These are phyloP conservation scores for Eulemur rubriventer DNA, from an alignment of 2,797 vertebrate species.

Conservation along the genomic window DNA sequence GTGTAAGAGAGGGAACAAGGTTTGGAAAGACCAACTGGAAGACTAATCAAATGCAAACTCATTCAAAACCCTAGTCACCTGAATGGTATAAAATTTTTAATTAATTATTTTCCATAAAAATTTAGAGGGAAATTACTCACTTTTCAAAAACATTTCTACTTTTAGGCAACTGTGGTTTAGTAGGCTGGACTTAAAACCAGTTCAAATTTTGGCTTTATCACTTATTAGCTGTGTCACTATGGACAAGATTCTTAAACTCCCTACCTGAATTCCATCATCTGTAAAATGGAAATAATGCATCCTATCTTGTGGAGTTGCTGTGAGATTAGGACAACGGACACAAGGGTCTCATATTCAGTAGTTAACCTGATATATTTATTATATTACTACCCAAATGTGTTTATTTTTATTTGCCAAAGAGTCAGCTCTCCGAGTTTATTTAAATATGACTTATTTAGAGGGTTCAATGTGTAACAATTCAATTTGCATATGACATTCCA, in stretches of 20 bases:
- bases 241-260: background rate
- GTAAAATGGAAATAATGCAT: constrained; percentile 7
- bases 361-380: constrained; percentile 25
- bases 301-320: background rate
- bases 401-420: constrained; percentile 41
- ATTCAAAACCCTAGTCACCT: background rate
- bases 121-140: background rate
- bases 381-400: constrained; percentile 25
- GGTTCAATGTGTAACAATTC: constrained; percentile 26
- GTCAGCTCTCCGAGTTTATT: background rate
- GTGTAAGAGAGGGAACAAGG: background rate
- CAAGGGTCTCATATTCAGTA: background rate
- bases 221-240: background rate
- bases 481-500: background rate
- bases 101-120: constrained; percentile 37
- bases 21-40: background rate
- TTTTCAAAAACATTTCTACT: background rate
- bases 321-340: background rate
- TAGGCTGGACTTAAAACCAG: background rate
- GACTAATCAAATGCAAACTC: background rate
- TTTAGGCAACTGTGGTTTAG: background rate
- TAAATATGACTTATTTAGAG: constrained; percentile 31
- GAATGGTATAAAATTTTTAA: background rate
- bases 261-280: background rate
- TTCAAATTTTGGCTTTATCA: constrained; percentile 7